Evolutionary conservation across 2,113 vertebrate genomes (phyloP), one percentile per base, ranked within the genome.

Genomic region (Agapornis roseicollis): DNA sequence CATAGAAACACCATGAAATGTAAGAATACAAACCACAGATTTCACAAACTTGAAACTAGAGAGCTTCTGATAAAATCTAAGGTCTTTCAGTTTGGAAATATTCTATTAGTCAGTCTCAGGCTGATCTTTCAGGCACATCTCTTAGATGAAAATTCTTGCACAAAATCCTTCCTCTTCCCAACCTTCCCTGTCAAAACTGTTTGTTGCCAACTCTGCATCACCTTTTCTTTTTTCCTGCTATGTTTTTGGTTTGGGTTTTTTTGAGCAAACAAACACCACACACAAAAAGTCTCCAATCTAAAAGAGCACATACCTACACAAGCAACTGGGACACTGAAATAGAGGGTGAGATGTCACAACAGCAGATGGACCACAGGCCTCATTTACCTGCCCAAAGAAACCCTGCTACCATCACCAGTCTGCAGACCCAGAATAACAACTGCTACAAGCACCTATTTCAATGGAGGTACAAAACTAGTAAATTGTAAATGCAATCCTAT

Each of bases 401-500:
- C 37, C 37, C 47, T 28, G 28, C 41, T n/a, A 47, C 35, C 5
- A 8, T 31, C 28, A 61, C 27, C n/a, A 47, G 9, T 6, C 27
- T 25, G n/a, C 44, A 60, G 44, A n/a, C 19, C 53, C n/a, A 60
- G 50, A 58, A 22, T 35, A 70, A 47, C 1, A 0, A 52, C 25
- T 61, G 19, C 15, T 78, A 68, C 6, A 55, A 82, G 14, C 35
- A 61, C 29, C 7, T 61, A 31, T 14, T 68, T 4, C 44, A 33
- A 27, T 16, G 17, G 19, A 46, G 28, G 46, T 55, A 55, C 13
- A 61, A 61, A 55, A 25, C 33, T 13, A 46, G 14, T 7, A 73
- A 55, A 41, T 0, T 1, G 17, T 6, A 73, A 61, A 41, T 0
- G 2, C 9, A 41, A 35, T 55, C 29, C 33, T 33, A 15, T 8